These are phyloP conservation scores for Epinotia brunnichana DNA, from an alignment of 2,888 invertebrate species.

Conservation along the genomic window DNA sequence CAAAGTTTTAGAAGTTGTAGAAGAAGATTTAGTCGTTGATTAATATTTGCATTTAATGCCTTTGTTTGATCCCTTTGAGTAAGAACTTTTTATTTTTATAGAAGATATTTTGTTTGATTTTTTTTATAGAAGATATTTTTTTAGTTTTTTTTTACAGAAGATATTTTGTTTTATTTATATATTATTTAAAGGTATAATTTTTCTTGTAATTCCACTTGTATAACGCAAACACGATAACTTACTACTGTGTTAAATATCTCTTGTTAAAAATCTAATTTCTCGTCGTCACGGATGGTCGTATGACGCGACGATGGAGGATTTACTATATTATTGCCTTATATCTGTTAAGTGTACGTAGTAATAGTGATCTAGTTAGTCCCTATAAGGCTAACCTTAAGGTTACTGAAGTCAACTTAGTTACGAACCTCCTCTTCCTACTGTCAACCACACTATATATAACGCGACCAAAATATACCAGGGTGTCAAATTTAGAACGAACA, in stretches of 20 bases:
- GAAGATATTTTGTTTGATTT: not conserved
- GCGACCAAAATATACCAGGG: conserved; percentile 24
- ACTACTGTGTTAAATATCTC: conserved; percentile 11
- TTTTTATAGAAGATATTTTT: conserved; percentile 1
- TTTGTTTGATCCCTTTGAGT: conserved; percentile 13
- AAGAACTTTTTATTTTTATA: not conserved
- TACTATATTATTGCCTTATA: conserved; percentile 32
- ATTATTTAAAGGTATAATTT: conserved; percentile 19
- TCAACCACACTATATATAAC: not conserved
- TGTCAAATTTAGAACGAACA: conserved; percentile 20
- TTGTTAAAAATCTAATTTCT: conserved; percentile 8
- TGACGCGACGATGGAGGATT: conserved; percentile 13
- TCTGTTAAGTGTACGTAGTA: conserved; percentile 25
- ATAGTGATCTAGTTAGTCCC: not conserved
- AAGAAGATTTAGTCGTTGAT: no score
- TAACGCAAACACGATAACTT: not conserved
- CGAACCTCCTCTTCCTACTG: not conserved
- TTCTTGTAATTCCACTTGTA: conserved; percentile 22
- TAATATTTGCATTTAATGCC: conserved; percentile 40
- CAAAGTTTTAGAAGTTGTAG: conserved; percentile 10
- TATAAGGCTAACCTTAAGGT: not conserved
- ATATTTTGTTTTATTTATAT: not conserved
- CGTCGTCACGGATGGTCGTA: not conserved
- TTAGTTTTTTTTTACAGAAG: not conserved
- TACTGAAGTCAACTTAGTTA: not conserved